Base-by-base conservation (phyloP, 2,888 invertebrate genomes). In the Mactromeris polynyma region DNA sequence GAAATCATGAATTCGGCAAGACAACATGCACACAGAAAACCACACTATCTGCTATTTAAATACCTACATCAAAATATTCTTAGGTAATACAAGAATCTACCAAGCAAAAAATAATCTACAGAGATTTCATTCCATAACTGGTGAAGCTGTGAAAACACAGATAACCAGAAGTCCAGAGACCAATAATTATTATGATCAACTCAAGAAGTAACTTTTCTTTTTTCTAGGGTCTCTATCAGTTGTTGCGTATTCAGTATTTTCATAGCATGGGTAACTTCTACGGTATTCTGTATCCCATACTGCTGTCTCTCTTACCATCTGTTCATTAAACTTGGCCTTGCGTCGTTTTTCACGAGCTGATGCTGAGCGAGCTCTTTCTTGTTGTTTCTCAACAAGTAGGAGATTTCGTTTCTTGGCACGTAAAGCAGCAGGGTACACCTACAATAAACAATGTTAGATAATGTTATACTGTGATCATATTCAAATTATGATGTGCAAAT, bases 361-460 rank as follows among this genome's bases (percentile, higher is more conserved):
- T 14, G 89, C 90, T 69, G 86, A 89, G 42, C 89, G 83, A 81
- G 89, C 90, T 81, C 86, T 87, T 78, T 93, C 91, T 81, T 84
- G 89, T 26, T 85, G 81, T 80, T 89, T 89, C 81, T 93, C 92
- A n/a, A 93, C 86, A 38, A 90, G 85, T 33, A 90, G 78, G 36
- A 90, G 86, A 36, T 92, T 93, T 84, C 92, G 85, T 80, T 93
- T 92, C 77, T 92, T 88, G 26, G 94, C 94, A 84, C 93, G 89
- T 42, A 94, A 42, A 9, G 94, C 94, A 84, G 94, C 93, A 17
- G 94, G 92, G 46, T 94, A 93, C 0, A 94, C 93, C 94, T 94
- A 46, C 31, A 78, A 80, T 26, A 77, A 33, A 81, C 7, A 26
- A n/a, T 4, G 26, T 26, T 26, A 38, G 33, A 36, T 21, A 77